Conservation (phyloP, 1,140 invertebrate genomes). For the Tribolium castaneum region DNA sequence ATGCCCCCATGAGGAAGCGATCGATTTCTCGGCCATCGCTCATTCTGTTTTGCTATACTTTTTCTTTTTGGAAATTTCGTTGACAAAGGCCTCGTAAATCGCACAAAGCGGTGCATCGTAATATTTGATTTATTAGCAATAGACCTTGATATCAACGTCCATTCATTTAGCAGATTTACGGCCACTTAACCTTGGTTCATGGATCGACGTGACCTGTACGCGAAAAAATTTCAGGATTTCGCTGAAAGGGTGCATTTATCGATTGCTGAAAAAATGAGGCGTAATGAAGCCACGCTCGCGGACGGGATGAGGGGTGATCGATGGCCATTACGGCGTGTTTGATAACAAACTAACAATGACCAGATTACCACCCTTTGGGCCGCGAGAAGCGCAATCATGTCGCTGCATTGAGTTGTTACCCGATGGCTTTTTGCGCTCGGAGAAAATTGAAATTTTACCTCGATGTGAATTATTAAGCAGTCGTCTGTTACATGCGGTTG, state of each 20-base stretch:
- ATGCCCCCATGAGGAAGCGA: conserved; percentile 22
- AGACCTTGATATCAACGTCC: conserved; percentile 34
- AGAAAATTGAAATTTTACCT: conserved; percentile 29
- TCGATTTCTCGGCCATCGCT: neutral
- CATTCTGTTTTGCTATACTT: neutral
- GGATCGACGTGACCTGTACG: conserved; percentile 27
- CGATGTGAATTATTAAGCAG: conserved; percentile 31
- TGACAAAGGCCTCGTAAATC: conserved; percentile 31
- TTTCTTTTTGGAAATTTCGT: conserved; percentile 6
- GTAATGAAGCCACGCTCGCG: conserved; percentile 20
- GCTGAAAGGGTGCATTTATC: conserved; percentile 31
- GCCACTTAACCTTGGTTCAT: conserved; percentile 30
- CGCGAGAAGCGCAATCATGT: neutral
- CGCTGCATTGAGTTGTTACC: neutral
- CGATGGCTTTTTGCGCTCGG: neutral
- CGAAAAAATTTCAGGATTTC: conserved; percentile 27
- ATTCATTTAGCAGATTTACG: conserved; percentile 33
- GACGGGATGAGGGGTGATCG: neutral
- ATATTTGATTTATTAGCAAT: conserved; percentile 35
- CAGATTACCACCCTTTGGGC: conserved; percentile 27
- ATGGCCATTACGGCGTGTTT: conserved; percentile 7
- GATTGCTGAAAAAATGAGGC: conserved; percentile 26
- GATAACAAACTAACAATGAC: conserved; percentile 35
- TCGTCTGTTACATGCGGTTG: conserved; percentile 29
- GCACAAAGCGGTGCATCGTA: conserved; percentile 32